Evolutionary conservation across 2,888 invertebrate species (phyloP).

Genomic region (Oscheius sp.): DNA sequence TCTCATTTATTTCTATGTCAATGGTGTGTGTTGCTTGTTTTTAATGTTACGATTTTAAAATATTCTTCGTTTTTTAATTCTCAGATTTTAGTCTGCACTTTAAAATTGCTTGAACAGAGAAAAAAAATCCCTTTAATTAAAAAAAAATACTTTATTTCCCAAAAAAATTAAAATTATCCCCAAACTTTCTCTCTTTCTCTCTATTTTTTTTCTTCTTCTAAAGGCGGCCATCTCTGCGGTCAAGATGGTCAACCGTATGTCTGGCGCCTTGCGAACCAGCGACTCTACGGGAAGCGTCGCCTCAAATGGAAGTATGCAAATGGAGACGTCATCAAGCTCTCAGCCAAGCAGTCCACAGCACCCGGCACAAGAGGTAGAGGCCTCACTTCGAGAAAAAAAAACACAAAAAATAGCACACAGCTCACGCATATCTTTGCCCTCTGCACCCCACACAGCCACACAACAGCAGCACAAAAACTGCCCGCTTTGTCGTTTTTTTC

Average conservation of each 20-base stretch:
- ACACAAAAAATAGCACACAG: background rate
- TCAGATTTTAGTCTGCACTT: conserved; percentile 9
- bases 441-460: background rate
- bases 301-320: conserved; percentile 40
- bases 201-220: conserved; percentile 11
- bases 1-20: no score
- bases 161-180: no score
- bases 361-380: conserved; percentile 39
- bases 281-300: conserved; percentile 62
- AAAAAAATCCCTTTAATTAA: background rate
- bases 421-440: background rate
- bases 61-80: no score
- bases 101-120: background rate
- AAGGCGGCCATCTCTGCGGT: conserved; percentile 73
- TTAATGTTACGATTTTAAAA: background rate
- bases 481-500: conserved; percentile 16
- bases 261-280: conserved; percentile 56
- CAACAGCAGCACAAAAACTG: background rate
- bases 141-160: background rate
- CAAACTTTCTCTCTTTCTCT: background rate
- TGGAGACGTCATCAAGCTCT: conserved; percentile 42
- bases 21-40: conserved; percentile 1
- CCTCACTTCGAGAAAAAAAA: conserved; percentile 3
- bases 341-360: conserved; percentile 56
- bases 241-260: conserved; percentile 71